Percentiles rank a stretch among this genome's conserved stretches.
phyloP scores from a whole-genome alignment of 2,113 vertebrate species.

The Phoxinus phoxinus region DNA sequence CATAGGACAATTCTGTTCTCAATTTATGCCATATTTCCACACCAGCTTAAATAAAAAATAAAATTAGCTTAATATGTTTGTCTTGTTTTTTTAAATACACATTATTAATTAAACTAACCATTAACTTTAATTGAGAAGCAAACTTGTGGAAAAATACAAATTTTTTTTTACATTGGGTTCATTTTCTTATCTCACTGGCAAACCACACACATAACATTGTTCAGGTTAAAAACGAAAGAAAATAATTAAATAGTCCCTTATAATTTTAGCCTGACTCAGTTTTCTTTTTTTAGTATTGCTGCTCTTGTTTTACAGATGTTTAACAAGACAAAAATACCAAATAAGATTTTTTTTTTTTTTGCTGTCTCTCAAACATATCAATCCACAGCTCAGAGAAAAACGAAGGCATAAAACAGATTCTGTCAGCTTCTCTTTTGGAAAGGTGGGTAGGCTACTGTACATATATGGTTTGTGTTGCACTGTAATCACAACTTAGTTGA shows the following conservation, averaged over 20 bases:
- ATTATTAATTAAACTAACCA: neutral
- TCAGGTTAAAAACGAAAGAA: too few relatives aligned
- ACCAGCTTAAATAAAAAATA: neutral
- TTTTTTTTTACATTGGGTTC: too few relatives aligned
- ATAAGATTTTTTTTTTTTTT: neutral
- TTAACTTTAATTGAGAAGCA: neutral
- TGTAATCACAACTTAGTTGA: neutral
- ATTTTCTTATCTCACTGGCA: too few relatives aligned
- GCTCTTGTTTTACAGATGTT: neutral
- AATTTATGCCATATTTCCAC: conserved; percentile 6
- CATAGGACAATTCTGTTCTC: conserved; percentile 10
- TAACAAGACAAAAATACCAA: neutral
- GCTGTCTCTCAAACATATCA: neutral
- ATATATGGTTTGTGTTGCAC: conserved; percentile 30
- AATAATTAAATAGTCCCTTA: too few relatives aligned
- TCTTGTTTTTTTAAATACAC: neutral
- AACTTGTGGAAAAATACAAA: neutral
- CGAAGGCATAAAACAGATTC: neutral
- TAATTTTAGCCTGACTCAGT: too few relatives aligned
- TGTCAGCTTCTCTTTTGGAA: conserved; percentile 18
- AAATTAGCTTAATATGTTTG: neutral
- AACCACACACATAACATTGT: too few relatives aligned
- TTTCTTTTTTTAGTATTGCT: neutral
- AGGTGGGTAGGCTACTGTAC: conserved; percentile 8
- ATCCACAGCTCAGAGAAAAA: neutral